Evolutionary conservation across 2,113 vertebrate genomes (phyloP).

Genomic region (Chionis minor): DNA sequence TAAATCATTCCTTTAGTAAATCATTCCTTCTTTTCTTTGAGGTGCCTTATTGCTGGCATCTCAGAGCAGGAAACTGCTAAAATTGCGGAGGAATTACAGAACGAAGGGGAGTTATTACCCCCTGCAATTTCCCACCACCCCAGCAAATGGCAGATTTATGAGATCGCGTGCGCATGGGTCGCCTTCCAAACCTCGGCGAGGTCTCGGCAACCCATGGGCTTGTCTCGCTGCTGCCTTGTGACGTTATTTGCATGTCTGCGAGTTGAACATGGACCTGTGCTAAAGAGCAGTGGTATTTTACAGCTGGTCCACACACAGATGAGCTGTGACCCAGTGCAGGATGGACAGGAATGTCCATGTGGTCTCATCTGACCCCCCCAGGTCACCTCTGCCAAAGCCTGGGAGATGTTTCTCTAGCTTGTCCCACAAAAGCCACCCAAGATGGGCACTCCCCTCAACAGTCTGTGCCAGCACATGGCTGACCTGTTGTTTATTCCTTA

Average conservation of each 20-base stretch:
- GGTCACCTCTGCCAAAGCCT: accelerated
- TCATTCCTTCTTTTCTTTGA: not conserved
- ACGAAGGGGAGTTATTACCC: not conserved
- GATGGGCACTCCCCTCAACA: not conserved
- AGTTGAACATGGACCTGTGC: accelerated
- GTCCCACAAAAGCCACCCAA: not conserved
- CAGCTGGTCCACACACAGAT: accelerated
- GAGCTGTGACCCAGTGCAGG: not conserved
- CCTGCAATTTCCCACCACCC: not conserved
- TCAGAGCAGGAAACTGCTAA: not conserved
- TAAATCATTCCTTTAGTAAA: not conserved
- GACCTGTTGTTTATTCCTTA: not conserved
- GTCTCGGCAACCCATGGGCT: not conserved
- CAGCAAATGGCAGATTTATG: not conserved
- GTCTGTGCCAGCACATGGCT: not conserved
- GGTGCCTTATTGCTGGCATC: not conserved
- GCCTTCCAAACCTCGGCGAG: not conserved
- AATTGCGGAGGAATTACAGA: not conserved
- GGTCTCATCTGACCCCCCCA: not conserved
- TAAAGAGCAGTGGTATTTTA: not conserved
- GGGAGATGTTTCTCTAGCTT: not conserved
- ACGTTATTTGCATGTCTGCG: accelerated
- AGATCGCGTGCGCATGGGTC: accelerated
- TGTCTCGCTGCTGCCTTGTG: not conserved
- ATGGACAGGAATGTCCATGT: accelerated